Evolutionary conservation across 64 coral and sea anemone genomes (phyloP).

Genomic region (Trachythela sp.): DNA sequence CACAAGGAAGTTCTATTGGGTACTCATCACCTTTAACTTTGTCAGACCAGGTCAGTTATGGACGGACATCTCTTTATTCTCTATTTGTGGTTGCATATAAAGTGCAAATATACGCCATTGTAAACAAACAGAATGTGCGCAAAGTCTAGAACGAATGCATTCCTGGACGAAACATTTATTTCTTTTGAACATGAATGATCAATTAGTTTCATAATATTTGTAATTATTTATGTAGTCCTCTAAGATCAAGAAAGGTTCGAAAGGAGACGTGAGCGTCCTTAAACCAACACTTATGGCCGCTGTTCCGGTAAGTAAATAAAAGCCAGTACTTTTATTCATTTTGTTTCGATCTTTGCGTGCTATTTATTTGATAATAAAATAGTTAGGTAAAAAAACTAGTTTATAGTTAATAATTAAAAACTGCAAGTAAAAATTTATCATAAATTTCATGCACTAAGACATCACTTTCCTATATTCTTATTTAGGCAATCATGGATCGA

Average conservation of each 20-base stretch:
- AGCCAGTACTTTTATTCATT: too few species aligned
- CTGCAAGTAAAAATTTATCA: too few species aligned
- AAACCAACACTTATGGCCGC: constrained; percentile 88
- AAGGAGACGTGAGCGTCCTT: constrained; percentile 83
- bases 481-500: constrained; percentile 76
- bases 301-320: constrained; percentile 48
- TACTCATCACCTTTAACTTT: constrained; percentile 85
- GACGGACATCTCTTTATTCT: background rate
- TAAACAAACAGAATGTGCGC: too few species aligned
- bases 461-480: too few species aligned
- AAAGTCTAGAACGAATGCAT: too few species aligned
- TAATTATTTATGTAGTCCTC: constrained; percentile 50
- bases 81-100: background rate
- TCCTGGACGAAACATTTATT: too few species aligned
- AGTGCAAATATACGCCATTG: background rate
- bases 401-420: too few species aligned
- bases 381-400: too few species aligned
- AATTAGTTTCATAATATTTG: background rate
- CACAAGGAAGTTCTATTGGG: constrained; percentile 76
- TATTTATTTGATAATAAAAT: too few species aligned
- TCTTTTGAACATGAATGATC: too few species aligned
- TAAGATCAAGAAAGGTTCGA: constrained; percentile 95
- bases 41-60: constrained; percentile 54
- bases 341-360: too few species aligned
- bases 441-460: too few species aligned